These are phyloP conservation scores for Lasioglossum villosulum DNA, from an alignment of 2,888 invertebrate genomes.

Conservation along the genomic window DNA sequence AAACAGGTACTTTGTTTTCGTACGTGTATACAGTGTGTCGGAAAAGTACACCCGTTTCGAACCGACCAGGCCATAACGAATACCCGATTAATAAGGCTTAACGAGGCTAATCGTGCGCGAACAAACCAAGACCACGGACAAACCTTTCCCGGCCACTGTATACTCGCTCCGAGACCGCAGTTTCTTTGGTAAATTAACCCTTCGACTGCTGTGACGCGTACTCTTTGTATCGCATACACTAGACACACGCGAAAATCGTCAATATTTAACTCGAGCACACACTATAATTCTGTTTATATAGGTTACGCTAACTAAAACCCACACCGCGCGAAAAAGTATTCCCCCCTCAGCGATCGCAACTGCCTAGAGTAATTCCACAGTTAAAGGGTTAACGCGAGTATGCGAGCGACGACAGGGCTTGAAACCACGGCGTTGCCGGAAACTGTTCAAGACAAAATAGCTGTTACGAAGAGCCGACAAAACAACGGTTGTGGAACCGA, in stretches of 20 bases:
- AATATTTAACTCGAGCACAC: background rate
- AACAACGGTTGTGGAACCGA: background rate
- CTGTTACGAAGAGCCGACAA: background rate
- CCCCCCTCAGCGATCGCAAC: too few relatives aligned
- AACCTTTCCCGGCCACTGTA: background rate
- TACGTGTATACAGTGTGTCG: background rate
- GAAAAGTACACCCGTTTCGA: background rate
- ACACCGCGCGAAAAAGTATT: too few relatives aligned
- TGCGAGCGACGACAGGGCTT: constrained; percentile 10
- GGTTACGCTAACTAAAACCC: background rate
- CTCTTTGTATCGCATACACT: too few relatives aligned
- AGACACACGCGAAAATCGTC: background rate
- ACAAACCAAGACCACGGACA: background rate
- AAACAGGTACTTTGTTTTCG: constrained; percentile 1
- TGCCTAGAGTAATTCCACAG: background rate
- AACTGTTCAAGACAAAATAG: background rate
- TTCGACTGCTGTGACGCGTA: background rate
- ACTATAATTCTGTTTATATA: background rate
- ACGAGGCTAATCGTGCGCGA: background rate
- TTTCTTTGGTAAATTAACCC: background rate
- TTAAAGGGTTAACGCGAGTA: background rate
- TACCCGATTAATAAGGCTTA: background rate
- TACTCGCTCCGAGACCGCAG: background rate
- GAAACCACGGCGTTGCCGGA: background rate
- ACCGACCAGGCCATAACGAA: background rate